Percentiles rank a stretch among this genome's conserved stretches.
Conservation (phyloP, 1,140 invertebrate genomes). For the Drosophila melanica region DNA sequence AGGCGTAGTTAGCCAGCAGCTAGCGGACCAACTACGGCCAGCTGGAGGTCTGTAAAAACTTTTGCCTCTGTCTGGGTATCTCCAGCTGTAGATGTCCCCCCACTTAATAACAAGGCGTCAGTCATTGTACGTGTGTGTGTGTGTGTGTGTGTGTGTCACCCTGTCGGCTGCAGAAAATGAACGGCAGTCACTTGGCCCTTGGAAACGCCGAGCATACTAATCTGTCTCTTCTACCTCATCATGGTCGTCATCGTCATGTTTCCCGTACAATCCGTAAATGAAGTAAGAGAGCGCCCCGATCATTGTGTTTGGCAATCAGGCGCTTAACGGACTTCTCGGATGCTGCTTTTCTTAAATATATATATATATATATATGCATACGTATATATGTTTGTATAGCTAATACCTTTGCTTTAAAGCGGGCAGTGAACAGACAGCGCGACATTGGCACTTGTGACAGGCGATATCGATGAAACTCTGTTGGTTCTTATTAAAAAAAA, state of each 20-base stretch:
- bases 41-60: slow-evolving; percentile 66
- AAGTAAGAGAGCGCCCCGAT: slow-evolving; percentile 42
- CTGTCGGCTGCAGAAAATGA: slow-evolving; percentile 52
- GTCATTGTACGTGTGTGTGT: slow-evolving; percentile 34
- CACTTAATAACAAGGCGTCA: slow-evolving; percentile 73
- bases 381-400: neutral
- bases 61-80: slow-evolving; percentile 57
- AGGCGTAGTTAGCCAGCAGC: neutral
- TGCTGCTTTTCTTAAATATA: neutral
- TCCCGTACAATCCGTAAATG: slow-evolving; percentile 31
- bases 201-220: slow-evolving; percentile 67
- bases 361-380: slow-evolving; percentile 2
- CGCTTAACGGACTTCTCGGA: slow-evolving; percentile 30
- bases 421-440: slow-evolving; percentile 55
- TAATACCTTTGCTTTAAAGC: slow-evolving; percentile 36
- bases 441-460: slow-evolving; percentile 54
- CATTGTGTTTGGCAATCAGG: slow-evolving; percentile 41
- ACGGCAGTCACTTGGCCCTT: slow-evolving; percentile 45
- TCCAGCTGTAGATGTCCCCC: slow-evolving; percentile 15
- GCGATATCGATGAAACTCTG: slow-evolving; percentile 72
- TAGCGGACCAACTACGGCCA: slow-evolving; percentile 12
- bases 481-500: slow-evolving; percentile 64
- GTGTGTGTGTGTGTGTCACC: slow-evolving; percentile 39
- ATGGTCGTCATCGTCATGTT: slow-evolving; percentile 1
- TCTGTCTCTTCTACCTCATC: slow-evolving; percentile 44